Percentiles rank a stretch among this genome's conserved stretches.
These are phyloP conservation scores for Hemicordylus capensis DNA, from an alignment of 2,113 vertebrate genomes.

Conservation along the genomic window DNA sequence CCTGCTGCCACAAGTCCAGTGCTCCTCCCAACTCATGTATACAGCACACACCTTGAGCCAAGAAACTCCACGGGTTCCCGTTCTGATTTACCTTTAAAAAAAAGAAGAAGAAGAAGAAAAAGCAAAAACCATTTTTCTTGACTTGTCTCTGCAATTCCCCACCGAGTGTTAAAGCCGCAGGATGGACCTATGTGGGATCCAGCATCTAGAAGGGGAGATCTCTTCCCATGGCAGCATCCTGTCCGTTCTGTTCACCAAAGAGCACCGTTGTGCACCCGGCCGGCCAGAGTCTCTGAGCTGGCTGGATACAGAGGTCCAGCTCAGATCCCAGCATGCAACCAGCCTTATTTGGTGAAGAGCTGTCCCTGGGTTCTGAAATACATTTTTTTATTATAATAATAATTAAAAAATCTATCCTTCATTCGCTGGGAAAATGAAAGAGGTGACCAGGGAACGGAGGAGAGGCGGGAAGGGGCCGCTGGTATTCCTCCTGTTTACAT, in stretches of 20 bases:
- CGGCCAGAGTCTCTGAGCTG: neutral
- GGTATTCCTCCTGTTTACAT: conserved; percentile 49
- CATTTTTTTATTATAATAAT: conserved; percentile 56
- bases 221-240: neutral
- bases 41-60: neutral
- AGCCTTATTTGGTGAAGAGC: conserved; percentile 73
- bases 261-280: no score
- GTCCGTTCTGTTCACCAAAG: neutral
- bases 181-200: neutral
- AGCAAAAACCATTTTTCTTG: neutral
- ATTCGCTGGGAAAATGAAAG: conserved; percentile 67
- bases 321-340: conserved; percentile 4
- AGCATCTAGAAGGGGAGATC: neutral
- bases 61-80: neutral
- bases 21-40: no score
- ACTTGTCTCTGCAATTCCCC: neutral
- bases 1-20: no score
- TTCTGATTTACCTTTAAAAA: no score
- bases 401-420: neutral
- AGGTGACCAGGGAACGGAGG: neutral
- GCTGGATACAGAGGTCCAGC: conserved; percentile 60
- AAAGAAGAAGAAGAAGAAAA: neutral
- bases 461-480: conserved; percentile 47
- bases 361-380: conserved; percentile 38
- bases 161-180: neutral